These are phyloP conservation scores for Riparia riparia DNA, from an alignment of 2,113 vertebrate genomes.

Conservation along the genomic window DNA sequence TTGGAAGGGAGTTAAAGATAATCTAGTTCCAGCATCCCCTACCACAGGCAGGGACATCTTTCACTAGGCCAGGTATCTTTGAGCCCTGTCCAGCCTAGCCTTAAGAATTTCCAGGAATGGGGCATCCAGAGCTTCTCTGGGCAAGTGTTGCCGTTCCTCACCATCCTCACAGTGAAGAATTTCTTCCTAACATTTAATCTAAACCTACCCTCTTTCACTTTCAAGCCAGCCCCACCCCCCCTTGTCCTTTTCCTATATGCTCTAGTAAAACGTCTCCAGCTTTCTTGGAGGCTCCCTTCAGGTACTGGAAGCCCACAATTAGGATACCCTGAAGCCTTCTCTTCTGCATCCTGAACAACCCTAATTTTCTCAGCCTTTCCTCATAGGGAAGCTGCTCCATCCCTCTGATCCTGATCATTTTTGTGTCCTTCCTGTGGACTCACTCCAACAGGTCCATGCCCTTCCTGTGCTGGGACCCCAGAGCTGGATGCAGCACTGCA, in stretches of 20 bases:
- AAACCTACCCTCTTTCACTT: not conserved
- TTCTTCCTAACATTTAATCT: not conserved
- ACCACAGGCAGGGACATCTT: not conserved
- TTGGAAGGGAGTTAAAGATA: not conserved
- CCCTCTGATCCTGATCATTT: not conserved
- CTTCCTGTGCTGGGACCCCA: not conserved
- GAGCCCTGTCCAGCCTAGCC: not conserved
- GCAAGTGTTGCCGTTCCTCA: not conserved
- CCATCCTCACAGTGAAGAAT: not conserved
- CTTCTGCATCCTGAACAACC: not conserved
- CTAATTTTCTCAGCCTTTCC: not conserved
- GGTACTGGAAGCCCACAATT: not conserved
- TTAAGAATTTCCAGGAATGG: not conserved
- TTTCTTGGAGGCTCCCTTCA: not conserved
- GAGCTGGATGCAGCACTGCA: not conserved
- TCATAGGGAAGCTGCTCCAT: not conserved
- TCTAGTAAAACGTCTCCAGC: not conserved
- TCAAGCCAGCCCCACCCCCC: not conserved
- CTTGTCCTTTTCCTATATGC: not conserved
- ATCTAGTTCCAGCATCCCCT: not conserved
- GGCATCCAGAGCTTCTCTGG: not conserved
- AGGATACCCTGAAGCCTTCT: not conserved
- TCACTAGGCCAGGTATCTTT: not conserved
- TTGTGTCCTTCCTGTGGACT: not conserved
- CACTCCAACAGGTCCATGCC: rapidly evolving